A percentile compares a stretch with the other conserved stretches of the same genome.
These are phyloP conservation scores for Pitangus sulphuratus DNA, from an alignment of 2,797 vertebrate genomes.

Conservation along the genomic window DNA sequence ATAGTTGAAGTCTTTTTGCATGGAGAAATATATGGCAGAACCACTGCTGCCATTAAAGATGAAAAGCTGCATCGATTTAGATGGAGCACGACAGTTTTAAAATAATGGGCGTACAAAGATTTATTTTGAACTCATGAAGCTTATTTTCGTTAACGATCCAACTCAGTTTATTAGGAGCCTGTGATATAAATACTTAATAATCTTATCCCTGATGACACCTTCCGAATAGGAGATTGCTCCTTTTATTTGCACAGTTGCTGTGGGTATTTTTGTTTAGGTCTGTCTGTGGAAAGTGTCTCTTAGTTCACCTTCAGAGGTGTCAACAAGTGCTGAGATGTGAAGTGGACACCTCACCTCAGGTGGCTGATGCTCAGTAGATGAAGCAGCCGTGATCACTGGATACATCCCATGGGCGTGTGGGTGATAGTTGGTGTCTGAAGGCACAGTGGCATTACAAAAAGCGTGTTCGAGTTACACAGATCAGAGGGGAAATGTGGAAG, in stretches of 20 bases:
- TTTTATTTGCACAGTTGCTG: neutral
- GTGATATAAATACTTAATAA: neutral
- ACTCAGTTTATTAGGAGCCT: neutral
- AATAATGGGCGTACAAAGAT: neutral
- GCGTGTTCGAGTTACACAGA: neutral
- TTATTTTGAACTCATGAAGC: neutral
- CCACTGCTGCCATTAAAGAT: neutral
- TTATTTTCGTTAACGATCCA: conserved; percentile 10
- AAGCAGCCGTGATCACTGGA: rapidly evolving
- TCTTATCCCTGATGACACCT: neutral
- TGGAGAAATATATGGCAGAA: neutral
- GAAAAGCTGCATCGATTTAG: neutral
- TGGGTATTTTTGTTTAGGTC: neutral
- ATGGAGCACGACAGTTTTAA: neutral
- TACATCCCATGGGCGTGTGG: neutral
- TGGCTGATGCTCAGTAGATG: neutral
- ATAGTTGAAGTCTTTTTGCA: neutral
- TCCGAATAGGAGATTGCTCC: neutral
- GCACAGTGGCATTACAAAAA: neutral
- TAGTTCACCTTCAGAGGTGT: neutral
- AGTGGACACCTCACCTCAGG: neutral
- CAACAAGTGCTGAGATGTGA: neutral
- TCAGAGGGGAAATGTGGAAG: neutral
- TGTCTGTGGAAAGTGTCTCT: neutral
- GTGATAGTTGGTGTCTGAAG: neutral